phyloP scores from a whole-genome alignment of 2,797 vertebrate species.

The Pempheris klunzingeri region DNA sequence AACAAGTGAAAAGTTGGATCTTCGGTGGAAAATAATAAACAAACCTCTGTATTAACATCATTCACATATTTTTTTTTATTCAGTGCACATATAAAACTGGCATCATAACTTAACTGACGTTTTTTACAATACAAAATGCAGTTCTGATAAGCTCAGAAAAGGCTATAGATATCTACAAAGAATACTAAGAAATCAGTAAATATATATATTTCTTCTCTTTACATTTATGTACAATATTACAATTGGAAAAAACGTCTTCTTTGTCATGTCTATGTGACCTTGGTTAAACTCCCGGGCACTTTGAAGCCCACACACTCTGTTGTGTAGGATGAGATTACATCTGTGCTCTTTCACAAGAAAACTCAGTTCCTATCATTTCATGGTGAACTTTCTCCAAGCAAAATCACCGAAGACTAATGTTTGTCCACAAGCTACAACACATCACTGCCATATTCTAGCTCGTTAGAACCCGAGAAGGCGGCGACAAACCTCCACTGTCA shows the following conservation, averaged over 20 bases:
- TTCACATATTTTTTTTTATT: conserved; percentile 80
- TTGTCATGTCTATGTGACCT: conserved; percentile 16
- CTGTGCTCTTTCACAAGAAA: not conserved
- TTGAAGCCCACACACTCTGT: conserved; percentile 12
- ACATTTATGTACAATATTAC: conserved; percentile 66
- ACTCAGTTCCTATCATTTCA: conserved; percentile 27
- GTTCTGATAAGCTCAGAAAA: conserved; percentile 38
- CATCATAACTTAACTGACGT: conserved; percentile 80
- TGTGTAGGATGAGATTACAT: not conserved
- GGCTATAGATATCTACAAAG: conserved; percentile 70
- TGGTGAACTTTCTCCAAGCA: conserved; percentile 2
- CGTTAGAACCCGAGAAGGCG: conserved; percentile 49
- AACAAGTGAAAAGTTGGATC: not conserved
- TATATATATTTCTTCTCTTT: conserved; percentile 60
- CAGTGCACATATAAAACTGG: conserved; percentile 78
- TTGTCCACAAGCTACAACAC: conserved; percentile 8
- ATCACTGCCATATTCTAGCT: conserved; percentile 24
- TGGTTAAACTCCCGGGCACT: conserved; percentile 12
- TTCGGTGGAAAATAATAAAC: not conserved
- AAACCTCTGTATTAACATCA: conserved; percentile 36
- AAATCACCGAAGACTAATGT: conserved; percentile 2
- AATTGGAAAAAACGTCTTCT: conserved; percentile 17
- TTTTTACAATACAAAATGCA: conserved; percentile 65
- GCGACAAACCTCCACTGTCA: conserved; percentile 57
- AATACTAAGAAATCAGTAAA: conserved; percentile 47